Evolutionary conservation across 2,888 invertebrate genomes (phyloP).

Genomic region (Temnothorax unifasciatus): DNA sequence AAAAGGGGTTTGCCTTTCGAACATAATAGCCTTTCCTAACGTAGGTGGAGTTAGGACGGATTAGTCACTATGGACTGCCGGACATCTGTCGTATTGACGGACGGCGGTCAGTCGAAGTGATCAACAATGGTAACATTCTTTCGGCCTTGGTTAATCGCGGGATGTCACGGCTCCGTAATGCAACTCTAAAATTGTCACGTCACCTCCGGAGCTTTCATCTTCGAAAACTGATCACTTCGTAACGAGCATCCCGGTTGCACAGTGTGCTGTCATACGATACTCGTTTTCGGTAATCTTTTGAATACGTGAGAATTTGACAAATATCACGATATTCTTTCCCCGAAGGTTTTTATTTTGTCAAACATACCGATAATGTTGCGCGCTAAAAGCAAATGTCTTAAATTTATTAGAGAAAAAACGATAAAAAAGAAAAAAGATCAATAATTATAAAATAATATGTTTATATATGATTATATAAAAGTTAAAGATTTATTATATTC

Average conservation of each 20-base stretch:
- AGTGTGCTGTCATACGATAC: not conserved
- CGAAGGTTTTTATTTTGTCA: not conserved
- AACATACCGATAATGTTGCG: not conserved
- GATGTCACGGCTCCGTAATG: slow-evolving; percentile 7
- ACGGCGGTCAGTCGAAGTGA: slow-evolving; percentile 85
- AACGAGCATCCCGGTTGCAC: not conserved
- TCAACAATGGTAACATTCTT: slow-evolving; percentile 81
- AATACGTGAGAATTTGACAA: not conserved
- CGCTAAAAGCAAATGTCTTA: not conserved
- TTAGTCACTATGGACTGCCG: slow-evolving; percentile 81
- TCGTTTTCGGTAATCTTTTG: not conserved
- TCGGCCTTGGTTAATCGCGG: slow-evolving; percentile 50
- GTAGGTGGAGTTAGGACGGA: slow-evolving; percentile 80
- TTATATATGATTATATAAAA: not conserved
- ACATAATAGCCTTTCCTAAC: slow-evolving; percentile 82
- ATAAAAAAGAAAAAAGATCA: not conserved
- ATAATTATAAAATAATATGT: not conserved
- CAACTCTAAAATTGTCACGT: slow-evolving; percentile 66
- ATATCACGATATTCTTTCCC: not conserved
- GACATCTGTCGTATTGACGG: slow-evolving; percentile 85
- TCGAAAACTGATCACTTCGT: not conserved
- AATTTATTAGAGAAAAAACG: not conserved
- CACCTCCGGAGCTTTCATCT: slow-evolving; percentile 64
- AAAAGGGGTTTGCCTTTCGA: slow-evolving; percentile 84
- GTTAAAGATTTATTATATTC: not conserved